Percentiles rank a stretch among this genome's conserved stretches.
Conservation (phyloP, 2,888 invertebrate species). For the Ceratothoa steindachneri region DNA sequence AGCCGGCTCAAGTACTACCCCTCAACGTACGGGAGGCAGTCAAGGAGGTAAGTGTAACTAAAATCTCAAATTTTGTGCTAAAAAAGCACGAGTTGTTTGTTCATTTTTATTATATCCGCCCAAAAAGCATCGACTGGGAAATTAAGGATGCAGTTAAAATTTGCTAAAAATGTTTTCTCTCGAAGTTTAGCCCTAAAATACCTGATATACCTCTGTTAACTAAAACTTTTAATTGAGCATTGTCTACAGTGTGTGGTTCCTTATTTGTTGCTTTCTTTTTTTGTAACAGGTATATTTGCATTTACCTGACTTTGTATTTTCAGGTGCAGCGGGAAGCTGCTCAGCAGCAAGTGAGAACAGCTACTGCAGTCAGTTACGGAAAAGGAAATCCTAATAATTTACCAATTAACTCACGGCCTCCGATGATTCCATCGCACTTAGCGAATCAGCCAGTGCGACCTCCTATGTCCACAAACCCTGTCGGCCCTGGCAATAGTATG, state of each 20-base stretch:
- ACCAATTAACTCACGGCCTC: conserved; percentile 44
- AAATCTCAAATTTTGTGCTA: neutral
- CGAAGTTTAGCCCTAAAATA: no score
- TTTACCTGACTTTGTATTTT: no score
- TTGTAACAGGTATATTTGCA: no score
- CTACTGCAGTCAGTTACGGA: conserved; percentile 64
- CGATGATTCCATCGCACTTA: conserved; percentile 18
- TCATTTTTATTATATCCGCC: conserved; percentile 26
- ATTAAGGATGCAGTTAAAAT: no score
- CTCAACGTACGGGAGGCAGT: conserved; percentile 78
- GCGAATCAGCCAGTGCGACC: conserved; percentile 50
- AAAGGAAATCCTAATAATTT: conserved; percentile 61
- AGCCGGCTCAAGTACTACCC: conserved; percentile 66
- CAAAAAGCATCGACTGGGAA: no score
- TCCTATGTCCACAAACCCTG: conserved; percentile 46
- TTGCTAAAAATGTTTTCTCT: no score
- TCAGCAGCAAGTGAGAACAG: conserved; percentile 79
- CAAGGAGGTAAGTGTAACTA: conserved; percentile 64
- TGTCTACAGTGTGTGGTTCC: no score
- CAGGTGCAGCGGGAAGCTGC: conserved; percentile 87
- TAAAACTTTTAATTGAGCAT: no score
- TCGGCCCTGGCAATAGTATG: conserved; percentile 43
- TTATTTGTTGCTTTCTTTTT: no score
- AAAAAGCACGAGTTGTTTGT: conserved; percentile 23
- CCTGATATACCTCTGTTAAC: no score